Conservation (phyloP, 2,888 invertebrate species). For the Polietes domitor region DNA sequence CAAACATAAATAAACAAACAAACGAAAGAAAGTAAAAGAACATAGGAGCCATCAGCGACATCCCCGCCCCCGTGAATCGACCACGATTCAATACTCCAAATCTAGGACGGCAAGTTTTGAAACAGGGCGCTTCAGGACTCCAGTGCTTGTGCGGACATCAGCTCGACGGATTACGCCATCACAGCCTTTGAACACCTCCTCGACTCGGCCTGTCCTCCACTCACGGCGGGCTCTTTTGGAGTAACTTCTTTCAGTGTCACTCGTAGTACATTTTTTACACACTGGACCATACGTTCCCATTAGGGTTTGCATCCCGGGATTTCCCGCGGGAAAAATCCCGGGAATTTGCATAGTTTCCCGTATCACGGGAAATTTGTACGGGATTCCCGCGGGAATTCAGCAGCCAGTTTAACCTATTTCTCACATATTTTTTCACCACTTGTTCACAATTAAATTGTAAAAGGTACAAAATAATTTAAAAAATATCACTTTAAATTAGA, state of each 20-base stretch:
- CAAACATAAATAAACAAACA: no score
- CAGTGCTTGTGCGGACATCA: not conserved
- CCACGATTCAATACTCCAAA: conserved; percentile 75
- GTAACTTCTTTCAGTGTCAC: not conserved
- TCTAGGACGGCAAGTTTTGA: conserved; percentile 70
- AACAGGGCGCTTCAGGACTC: not conserved
- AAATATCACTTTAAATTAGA: no score
- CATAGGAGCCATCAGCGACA: not conserved
- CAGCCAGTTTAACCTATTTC: no score
- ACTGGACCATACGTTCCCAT: conserved; percentile 28
- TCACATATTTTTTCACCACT: no score
- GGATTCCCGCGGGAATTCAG: no score
- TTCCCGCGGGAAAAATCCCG: no score
- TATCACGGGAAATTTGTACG: no score
- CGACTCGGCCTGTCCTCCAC: conserved; percentile 61
- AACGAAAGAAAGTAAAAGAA: no score
- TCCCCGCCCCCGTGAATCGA: conserved; percentile 35
- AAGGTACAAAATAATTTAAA: no score
- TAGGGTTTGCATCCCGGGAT: no score
- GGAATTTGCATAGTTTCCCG: no score
- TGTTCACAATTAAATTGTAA: no score
- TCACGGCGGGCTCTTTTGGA: conserved; percentile 26
- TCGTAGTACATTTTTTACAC: conserved; percentile 15
- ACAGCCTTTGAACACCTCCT: conserved; percentile 1
- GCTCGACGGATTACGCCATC: conserved; percentile 2